Conservation (phyloP, 2,888 invertebrate genomes). For the Clistopyga incitator region DNA sequence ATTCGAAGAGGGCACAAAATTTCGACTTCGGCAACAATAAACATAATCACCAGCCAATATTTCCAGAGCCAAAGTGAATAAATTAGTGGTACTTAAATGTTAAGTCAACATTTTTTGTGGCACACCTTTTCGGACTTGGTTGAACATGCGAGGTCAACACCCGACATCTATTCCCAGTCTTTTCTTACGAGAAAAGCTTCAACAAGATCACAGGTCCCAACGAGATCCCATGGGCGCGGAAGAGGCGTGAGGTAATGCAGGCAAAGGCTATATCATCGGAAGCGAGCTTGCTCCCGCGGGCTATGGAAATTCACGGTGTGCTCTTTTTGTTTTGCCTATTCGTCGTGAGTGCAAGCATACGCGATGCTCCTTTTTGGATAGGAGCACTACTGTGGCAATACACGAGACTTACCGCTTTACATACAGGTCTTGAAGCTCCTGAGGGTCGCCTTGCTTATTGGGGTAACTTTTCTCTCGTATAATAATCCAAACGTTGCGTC, state of each 20-base stretch:
- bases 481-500: background rate
- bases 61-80: no score
- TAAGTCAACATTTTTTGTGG: no score
- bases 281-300: constrained; percentile 49
- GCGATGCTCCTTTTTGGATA: constrained; percentile 16
- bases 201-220: constrained; percentile 44
- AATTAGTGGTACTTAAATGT: no score
- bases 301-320: constrained; percentile 63
- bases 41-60: no score
- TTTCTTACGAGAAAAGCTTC: background rate
- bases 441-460: background rate
- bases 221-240: constrained; percentile 48
- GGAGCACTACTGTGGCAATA: background rate
- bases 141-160: no score
- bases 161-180: no score
- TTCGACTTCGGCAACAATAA: background rate
- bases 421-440: background rate
- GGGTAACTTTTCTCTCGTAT: background rate
- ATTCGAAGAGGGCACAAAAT: background rate
- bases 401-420: background rate
- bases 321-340: constrained; percentile 48
- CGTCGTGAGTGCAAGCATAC: constrained; percentile 42
- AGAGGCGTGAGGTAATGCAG: constrained; percentile 55
- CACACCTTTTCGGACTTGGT: no score
- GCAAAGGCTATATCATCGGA: constrained; percentile 36